Evolutionary conservation across 2,113 vertebrate genomes (phyloP), one percentile per base, ranked within the genome.

Genomic region (Mormyrus lacerda): DNA sequence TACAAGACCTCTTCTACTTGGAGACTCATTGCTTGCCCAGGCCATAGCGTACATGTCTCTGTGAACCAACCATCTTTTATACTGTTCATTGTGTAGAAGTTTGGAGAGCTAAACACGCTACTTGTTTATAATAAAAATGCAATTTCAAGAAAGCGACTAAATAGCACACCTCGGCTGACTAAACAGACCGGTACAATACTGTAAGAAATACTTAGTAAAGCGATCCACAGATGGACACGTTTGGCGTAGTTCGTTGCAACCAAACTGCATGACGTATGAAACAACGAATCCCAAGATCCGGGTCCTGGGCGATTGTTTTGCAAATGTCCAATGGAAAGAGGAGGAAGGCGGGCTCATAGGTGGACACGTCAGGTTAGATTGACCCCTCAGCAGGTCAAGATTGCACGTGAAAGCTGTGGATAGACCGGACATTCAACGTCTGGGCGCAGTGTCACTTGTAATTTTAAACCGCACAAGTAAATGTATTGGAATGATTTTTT

Each of bases 21-120:
- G 91, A 99, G 96, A 90, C 98, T 98, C 94, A 98, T 95, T 5
- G 98, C 97, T 93, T 98, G 98, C 0, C 98, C 98, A 7, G 98
- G 98, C 97, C 98, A 99, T 87, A 98, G 90, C 84, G 96, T 95
- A 93, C 97, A 97, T 8, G 96, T 97, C 91, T 99, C 98, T 2
- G 97, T 97, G 93, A 99, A 98, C 98, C 98, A 98, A n/a, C 98
- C 98, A 88, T 97, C 97, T 88, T 95, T 97, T 88, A 98, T 96
- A 92, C 92, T 93, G 88, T 96, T 95, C 95, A 96, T 97, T 4
- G 24, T 61, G 39, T 11, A 84, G 44, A 84, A 47, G 42, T 45
- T 45, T 47, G 82, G 24, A n/a, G 27, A 82, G 53, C 51, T 61
- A n/a, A 84, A 58, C 55, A 55, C 50, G 44, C 45, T 53, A 24